phyloP scores from a whole-genome alignment of 2,797 vertebrate genomes.

The Melanogrammus aeglefinus region DNA sequence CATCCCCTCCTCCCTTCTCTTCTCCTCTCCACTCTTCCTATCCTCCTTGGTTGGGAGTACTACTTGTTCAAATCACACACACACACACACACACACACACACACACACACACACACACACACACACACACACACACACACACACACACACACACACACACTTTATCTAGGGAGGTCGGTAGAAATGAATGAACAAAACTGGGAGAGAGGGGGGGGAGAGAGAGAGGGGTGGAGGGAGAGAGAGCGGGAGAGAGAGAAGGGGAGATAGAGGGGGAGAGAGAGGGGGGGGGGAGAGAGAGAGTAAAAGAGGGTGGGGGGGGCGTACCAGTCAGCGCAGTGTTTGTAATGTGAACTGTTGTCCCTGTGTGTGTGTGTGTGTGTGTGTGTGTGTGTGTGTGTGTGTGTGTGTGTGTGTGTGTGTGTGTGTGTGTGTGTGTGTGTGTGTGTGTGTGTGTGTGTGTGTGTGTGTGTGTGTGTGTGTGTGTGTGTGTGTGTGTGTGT shows the following conservation, averaged over 20 bases:
- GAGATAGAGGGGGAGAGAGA: neutral
- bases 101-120: no score
- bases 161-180: no score
- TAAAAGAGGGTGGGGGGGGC: constrained; percentile 5
- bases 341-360: constrained; percentile 39
- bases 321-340: constrained; percentile 56
- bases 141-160: constrained; percentile 7
- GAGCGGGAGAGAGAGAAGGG: neutral
- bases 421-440: constrained; percentile 23
- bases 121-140: constrained; percentile 11
- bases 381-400: constrained; percentile 26
- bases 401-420: constrained; percentile 17
- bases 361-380: constrained; percentile 31
- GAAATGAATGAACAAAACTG: no score
- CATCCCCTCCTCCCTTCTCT: no score
- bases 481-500: neutral
- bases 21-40: no score
- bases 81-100: constrained; percentile 11
- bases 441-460: constrained; percentile 25
- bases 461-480: constrained; percentile 16
- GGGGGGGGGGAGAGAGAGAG: neutral
- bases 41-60: no score
- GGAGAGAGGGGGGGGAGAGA: neutral
- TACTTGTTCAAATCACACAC: neutral
- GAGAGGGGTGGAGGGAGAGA: neutral